Base-by-base conservation (phyloP, 2,888 invertebrate genomes). In the Apocheima hispidaria region DNA sequence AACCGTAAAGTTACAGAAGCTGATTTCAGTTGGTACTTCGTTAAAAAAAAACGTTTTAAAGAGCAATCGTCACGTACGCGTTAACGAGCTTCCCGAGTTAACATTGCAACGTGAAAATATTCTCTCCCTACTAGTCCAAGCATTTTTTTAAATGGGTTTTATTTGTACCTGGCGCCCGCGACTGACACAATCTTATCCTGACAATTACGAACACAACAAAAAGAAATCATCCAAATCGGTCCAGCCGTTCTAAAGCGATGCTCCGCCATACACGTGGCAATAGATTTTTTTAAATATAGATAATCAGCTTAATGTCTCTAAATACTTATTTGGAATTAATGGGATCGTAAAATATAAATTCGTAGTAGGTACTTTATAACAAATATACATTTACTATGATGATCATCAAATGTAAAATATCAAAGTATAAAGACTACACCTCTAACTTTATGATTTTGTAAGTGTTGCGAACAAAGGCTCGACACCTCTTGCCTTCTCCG, bases 81-180 rank as follows among this genome's bases (percentile, higher is more conserved):
- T 82, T 90, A 92, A 92, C 90, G 92, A 92, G 91, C 88, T 86
- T 83, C 84, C 86, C 84, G 79, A 88, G 87, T 86, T 86, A 88
- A 88, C 88, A 85, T 76, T 82, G 87, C 84, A 81, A 87, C 91
- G 92, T 90, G 91, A 82, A 90, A 87, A 90, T 87, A 91, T 91
- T 82, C 74, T 73, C 78, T 76, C 68, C 75, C 70, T 61, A 69
- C 72, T 69, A 63, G 38, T 49, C 26, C 41, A 20, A 56, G 46
- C 5, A 48, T 60, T 58, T 60, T 38, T 52, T 49, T 62, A 55
- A n/a, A 51, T 59, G 36, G 43, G 33, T 43, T 38, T 51, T 41
- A 23, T 21, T 21, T 41, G n/a, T n/a, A n/a, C n/a, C n/a, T n/a
- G n/a, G n/a, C n/a, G n/a, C n/a, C n/a, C n/a, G n/a, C n/a, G n/a